A percentile compares a stretch with the other conserved stretches of the same genome.
phyloP scores from a whole-genome alignment of 2,113 vertebrate genomes.

The Abramis brama region DNA sequence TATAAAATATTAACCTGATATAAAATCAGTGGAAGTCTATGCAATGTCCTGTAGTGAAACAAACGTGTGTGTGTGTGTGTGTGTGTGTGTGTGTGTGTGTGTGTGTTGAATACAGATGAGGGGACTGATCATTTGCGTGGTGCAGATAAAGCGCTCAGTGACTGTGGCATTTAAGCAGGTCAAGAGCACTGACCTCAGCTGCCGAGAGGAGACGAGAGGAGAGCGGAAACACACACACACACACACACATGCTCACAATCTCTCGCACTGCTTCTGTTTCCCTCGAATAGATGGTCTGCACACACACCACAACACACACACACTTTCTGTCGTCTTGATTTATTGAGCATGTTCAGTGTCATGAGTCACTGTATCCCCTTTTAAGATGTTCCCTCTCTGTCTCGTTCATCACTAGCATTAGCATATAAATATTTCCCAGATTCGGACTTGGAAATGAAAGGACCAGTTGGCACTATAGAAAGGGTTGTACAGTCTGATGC shows the following conservation, averaged over 20 bases:
- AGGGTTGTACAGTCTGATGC: not conserved
- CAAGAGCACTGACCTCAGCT: constrained; percentile 49
- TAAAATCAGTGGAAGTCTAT: too few relatives aligned
- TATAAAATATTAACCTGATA: too few relatives aligned
- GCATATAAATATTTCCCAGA: not conserved
- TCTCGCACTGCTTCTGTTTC: not conserved
- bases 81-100: not conserved
- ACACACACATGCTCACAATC: not conserved
- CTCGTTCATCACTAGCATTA: not conserved
- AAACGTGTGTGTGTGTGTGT: not conserved
- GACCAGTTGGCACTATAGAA: not conserved
- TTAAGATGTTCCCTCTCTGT: not conserved
- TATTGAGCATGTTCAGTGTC: not conserved
- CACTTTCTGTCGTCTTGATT: not conserved
- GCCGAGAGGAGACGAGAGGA: constrained; percentile 34
- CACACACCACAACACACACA: not conserved
- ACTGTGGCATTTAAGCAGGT: constrained; percentile 50
- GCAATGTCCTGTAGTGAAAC: too few relatives aligned
- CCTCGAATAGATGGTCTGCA: not conserved
- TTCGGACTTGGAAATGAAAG: not conserved
- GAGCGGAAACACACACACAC: constrained; percentile 7
- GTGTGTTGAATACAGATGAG: constrained; percentile 50
- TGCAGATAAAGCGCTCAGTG: constrained; percentile 44
- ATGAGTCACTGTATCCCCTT: not conserved
- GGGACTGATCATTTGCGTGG: constrained; percentile 35